These are phyloP conservation scores for Chitala chitala DNA, from an alignment of 2,113 vertebrate species.

Conservation along the genomic window DNA sequence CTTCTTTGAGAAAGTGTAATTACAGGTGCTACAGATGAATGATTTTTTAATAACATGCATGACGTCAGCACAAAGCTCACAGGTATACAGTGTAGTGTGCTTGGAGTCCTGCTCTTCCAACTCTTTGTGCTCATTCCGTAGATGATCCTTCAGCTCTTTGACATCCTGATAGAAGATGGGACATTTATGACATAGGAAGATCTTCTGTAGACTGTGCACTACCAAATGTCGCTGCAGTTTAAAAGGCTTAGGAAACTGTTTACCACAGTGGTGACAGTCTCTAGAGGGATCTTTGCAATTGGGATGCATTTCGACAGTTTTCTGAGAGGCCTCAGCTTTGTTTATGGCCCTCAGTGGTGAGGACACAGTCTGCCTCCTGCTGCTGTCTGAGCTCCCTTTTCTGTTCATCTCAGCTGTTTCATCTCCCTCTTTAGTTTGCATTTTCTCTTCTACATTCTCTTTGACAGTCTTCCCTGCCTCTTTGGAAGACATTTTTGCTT, in stretches of 20 bases:
- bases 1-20: constrained; percentile 96
- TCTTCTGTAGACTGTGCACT: constrained; percentile 92
- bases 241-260: constrained; percentile 96
- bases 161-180: constrained; percentile 82
- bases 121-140: constrained; percentile 70
- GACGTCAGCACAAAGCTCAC: constrained; percentile 92
- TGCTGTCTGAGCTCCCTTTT: constrained; percentile 47
- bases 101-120: constrained; percentile 76
- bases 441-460: constrained; percentile 45
- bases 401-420: constrained; percentile 51
- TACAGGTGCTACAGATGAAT: constrained; percentile 97
- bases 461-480: constrained; percentile 49
- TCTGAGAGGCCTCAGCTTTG: constrained; percentile 60
- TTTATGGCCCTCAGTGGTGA: constrained; percentile 56
- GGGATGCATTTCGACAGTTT: constrained; percentile 72
- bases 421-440: constrained; percentile 41
- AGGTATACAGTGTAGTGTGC: constrained; percentile 87
- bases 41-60: constrained; percentile 93
- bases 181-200: constrained; percentile 87
- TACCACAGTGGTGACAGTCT: constrained; percentile 96
- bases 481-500: constrained; percentile 38
- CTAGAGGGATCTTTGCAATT: constrained; percentile 94
- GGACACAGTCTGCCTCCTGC: constrained; percentile 48
- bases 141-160: constrained; percentile 78
- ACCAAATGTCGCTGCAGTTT: constrained; percentile 95